Evolutionary conservation across 2,113 vertebrate genomes (phyloP).

Genomic region (Xyrauchen texanus): DNA sequence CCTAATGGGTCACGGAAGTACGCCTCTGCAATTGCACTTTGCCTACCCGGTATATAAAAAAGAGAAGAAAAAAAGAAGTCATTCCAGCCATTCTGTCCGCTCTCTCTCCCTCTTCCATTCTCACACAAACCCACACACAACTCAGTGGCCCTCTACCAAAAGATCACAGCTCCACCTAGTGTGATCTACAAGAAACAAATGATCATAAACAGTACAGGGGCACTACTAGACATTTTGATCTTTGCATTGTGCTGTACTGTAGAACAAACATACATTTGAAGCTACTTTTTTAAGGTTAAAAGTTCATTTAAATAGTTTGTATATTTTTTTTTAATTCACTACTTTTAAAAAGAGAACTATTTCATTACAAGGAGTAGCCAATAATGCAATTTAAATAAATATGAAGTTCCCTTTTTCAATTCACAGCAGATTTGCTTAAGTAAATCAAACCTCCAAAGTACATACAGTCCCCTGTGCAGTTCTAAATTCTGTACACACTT

Average conservation of each 20-base stretch:
- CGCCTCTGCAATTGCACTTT: constrained; percentile 51
- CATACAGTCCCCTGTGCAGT: too few species aligned
- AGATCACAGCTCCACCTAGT: constrained; percentile 76
- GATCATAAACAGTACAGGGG: not conserved
- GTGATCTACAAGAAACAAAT: constrained; percentile 14
- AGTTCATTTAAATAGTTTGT: too few species aligned
- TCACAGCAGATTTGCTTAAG: too few species aligned
- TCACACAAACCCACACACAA: not conserved
- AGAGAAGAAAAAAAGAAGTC: not conserved
- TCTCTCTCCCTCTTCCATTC: constrained; percentile 13
- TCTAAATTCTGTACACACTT: too few species aligned
- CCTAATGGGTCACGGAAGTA: constrained; percentile 53
- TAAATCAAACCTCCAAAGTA: too few species aligned
- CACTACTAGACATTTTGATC: not conserved
- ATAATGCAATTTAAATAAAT: too few species aligned
- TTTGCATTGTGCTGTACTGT: not conserved
- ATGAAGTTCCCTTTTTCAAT: too few species aligned
- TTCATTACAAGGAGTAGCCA: too few species aligned
- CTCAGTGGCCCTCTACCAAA: constrained; percentile 46
- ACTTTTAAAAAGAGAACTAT: too few species aligned
- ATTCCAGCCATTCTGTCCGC: not conserved
- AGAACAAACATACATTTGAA: too few species aligned
- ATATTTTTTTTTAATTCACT: too few species aligned
- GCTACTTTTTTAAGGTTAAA: too few species aligned
- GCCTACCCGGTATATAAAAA: constrained; percentile 46